Percentiles rank a stretch among this genome's conserved stretches.
phyloP scores from a whole-genome alignment of 2,888 invertebrate genomes.

The Adineta ricciae region DNA sequence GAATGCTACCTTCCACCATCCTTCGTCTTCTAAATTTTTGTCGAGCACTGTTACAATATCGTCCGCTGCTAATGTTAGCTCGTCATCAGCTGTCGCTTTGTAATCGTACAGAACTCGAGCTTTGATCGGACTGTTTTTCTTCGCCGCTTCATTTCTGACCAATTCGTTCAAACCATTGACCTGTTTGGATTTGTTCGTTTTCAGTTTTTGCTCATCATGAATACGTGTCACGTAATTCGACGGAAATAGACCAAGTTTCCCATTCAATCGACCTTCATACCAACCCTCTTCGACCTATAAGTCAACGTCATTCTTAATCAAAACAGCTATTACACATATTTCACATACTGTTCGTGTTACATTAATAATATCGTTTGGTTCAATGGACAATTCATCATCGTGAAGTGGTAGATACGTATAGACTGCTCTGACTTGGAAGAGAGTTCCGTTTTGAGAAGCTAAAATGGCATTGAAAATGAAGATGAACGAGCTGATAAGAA shows the following conservation, averaged over 20 bases:
- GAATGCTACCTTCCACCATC: slow-evolving; percentile 61
- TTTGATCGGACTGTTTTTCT: slow-evolving; percentile 33
- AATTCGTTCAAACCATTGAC: not conserved
- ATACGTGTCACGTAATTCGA: slow-evolving; percentile 76
- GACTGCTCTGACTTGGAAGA: slow-evolving; percentile 38
- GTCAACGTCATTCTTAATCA: not conserved
- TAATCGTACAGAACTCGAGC: slow-evolving; percentile 56
- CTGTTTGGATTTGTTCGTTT: not conserved
- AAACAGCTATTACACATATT: not conserved
- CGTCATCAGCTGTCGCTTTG: slow-evolving; percentile 82
- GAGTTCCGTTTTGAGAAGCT: not conserved
- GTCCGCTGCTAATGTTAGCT: slow-evolving; percentile 72
- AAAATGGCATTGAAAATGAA: not conserved
- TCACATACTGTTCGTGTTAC: slow-evolving; percentile 55
- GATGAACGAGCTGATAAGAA: too few relatives aligned
- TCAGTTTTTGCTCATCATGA: slow-evolving; percentile 28
- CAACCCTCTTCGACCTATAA: slow-evolving; percentile 53
- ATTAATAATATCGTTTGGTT: slow-evolving; percentile 77
- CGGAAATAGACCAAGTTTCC: slow-evolving; percentile 79
- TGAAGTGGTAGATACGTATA: slow-evolving; percentile 72
- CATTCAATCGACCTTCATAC: slow-evolving; percentile 68
- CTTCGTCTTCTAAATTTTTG: slow-evolving; percentile 79
- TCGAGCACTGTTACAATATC: slow-evolving; percentile 76
- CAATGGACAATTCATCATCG: slow-evolving; percentile 77
- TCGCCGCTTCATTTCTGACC: not conserved